Evolutionary conservation across 2,888 invertebrate genomes (phyloP), one percentile per base, ranked within the genome.

Genomic region (Luperina testacea): DNA sequence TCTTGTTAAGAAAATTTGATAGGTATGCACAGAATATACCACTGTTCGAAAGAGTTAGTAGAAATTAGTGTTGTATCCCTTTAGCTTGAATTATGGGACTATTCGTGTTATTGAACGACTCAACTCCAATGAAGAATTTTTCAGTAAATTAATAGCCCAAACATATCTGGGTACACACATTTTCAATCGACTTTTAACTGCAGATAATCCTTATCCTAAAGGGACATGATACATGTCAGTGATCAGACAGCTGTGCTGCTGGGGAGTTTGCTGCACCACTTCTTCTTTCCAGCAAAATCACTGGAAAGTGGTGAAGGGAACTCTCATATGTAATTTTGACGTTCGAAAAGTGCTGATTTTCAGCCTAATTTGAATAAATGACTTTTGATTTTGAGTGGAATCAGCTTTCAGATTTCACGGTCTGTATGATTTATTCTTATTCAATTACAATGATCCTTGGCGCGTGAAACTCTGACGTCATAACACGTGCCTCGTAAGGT

Each of bases 381-480:
- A 24, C 9, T 57, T 4, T 57, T n/a, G 24, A 24, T 11, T n/a
- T 57, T 57, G 24, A 24, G 57, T 57, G 11, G 11, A n/a, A 57
- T 57, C 11, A 24, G 3, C n/a, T 57, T 57, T n/a, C 57, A 3
- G 1, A n/a, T n/a, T 59, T 59, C 57, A n/a, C n/a, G n/a, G n/a
- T 59, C 57, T 59, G 57, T 59, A n/a, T n/a, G 57, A n/a, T 57
- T 70, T 27, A 57, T 67, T 75, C 20, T 61, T 42, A 67, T 69
- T 67, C 38, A 74, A 71, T 83, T 65, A 64, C 27, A 13, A 45
- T 73, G 48, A 71, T 71, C 15, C 53, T 27, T 11, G n/a, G 2
- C n/a, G 17, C 53, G 53, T 61, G 53, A 64, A 15, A 15, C 17
- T 57, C 13, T 73, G 64, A 77, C 77, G 72, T 77, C 45, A 82